Evolutionary conservation across 2,113 vertebrate species (phyloP).

Genomic region (Craseonycteris thonglongyai): DNA sequence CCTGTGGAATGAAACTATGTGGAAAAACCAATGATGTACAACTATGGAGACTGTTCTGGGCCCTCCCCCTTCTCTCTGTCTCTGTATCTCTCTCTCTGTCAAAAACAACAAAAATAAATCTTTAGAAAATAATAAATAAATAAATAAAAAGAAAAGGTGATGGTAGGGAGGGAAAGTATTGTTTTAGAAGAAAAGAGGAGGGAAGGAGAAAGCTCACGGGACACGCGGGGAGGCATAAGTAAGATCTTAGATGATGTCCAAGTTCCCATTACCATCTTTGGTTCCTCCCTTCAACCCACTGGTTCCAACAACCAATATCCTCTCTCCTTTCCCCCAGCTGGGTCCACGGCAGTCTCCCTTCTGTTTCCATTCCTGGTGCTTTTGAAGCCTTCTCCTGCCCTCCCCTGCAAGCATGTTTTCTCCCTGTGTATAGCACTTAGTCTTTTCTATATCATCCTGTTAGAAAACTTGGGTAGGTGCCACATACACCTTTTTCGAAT

Average conservation of each 20-base stretch:
- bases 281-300: no score
- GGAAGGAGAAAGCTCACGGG: background rate
- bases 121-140: no score
- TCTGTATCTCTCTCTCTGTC: no score
- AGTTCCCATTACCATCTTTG: background rate
- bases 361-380: background rate
- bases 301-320: fast-evolving
- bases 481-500: background rate
- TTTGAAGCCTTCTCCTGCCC: background rate
- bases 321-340: background rate
- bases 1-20: no score
- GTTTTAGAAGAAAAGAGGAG: no score
- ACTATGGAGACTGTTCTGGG: no score
- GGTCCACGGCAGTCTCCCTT: background rate
- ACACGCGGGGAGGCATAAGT: background rate
- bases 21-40: no score
- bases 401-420: fast-evolving
- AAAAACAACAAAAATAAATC: no score
- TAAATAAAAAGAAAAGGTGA: no score
- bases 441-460: background rate
- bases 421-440: background rate
- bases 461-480: background rate
- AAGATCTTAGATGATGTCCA: background rate
- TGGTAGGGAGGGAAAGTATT: no score
- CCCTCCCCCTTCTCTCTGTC: no score